Base-by-base conservation (phyloP, 1,140 invertebrate species). In the Lamellibrachia luymesi region DNA sequence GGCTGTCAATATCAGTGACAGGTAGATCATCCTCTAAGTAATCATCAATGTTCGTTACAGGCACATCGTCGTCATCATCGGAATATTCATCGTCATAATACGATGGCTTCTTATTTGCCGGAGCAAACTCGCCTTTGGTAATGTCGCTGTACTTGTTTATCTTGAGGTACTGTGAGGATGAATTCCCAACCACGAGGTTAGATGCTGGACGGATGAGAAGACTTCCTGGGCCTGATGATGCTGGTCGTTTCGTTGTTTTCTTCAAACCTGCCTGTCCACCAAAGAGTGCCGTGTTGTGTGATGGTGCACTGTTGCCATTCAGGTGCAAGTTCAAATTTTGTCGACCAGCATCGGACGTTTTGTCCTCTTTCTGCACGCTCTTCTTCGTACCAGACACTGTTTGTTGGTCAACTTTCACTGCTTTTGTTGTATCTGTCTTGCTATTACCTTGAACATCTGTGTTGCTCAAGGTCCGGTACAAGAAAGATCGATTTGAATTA, bases 191-290 rank as follows among this genome's bases (percentile, higher is more conserved):
- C 8, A 89, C 90, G 1, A 90, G 91, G 90, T 94, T 94, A 2
- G 93, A 94, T 27, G 93, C 93, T 22, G 93, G 93, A 50, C 93
- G 89, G 27, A 94, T 94, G 51, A 93, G 92, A 22, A 94, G 92
- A n/a, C n/a, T 91, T 2, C 93, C 93, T 22, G 93, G 93, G 7
- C 92, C 90, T 17, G 92, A 92, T 1, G 91, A 52, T 25, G 93
- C 50, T 25, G 91, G 56, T 90, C 52, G n/a, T 6, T 93, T 93
- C 38, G 56, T 93, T 50, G 56, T 93, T 89, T 93, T 93, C 49
- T 89, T 89, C 92, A 38, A 27, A 92, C 22, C 64, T 10, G 50
- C 50, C 27, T 92, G 52, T 38, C 50, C 90, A 91, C 90, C 50
- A 51, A 51, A 91, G 27, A 91, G 25, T 91, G 49, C 25, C 6